phyloP scores from a whole-genome alignment of 2,888 invertebrate genomes.

The Pollenia griseotomentosa region DNA sequence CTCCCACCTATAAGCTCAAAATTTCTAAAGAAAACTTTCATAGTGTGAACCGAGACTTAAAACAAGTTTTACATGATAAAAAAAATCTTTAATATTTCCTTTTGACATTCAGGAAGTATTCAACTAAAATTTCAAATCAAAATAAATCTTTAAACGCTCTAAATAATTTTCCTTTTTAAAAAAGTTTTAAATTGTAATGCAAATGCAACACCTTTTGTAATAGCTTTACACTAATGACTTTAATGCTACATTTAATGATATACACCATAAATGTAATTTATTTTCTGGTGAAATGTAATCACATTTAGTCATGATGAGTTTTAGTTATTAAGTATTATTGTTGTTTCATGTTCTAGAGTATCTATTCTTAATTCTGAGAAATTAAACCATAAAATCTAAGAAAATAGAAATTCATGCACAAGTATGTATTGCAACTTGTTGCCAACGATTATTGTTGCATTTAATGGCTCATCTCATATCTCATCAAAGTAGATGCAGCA shows the following conservation, averaged over 20 bases:
- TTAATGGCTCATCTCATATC: conserved; percentile 52
- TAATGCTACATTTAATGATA: conserved; percentile 13
- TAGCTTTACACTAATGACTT: conserved; percentile 33
- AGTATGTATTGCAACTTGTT: conserved; percentile 47
- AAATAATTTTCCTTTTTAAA: conserved; percentile 16
- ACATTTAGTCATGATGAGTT: conserved; percentile 41
- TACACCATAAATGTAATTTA: conserved; percentile 37
- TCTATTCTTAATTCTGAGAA: conserved; percentile 45
- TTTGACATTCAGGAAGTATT: background rate
- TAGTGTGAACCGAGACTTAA: too few species aligned
- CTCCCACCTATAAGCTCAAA: too few species aligned
- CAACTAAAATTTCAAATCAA: background rate
- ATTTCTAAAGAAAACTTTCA: too few species aligned
- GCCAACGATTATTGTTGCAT: conserved; percentile 55
- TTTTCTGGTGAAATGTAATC: conserved; percentile 46
- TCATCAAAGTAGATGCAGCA: conserved; percentile 17
- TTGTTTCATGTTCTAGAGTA: conserved; percentile 18
- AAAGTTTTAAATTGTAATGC: background rate
- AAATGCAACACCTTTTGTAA: conserved; percentile 23
- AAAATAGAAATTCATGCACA: conserved; percentile 33
- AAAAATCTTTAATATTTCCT: too few species aligned
- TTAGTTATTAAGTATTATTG: conserved; percentile 20
- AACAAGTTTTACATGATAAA: too few species aligned
- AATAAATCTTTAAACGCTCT: background rate
- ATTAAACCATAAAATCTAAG: conserved; percentile 47